Base-by-base conservation (phyloP, 1,140 invertebrate species). In the Drosophila sproati region DNA sequence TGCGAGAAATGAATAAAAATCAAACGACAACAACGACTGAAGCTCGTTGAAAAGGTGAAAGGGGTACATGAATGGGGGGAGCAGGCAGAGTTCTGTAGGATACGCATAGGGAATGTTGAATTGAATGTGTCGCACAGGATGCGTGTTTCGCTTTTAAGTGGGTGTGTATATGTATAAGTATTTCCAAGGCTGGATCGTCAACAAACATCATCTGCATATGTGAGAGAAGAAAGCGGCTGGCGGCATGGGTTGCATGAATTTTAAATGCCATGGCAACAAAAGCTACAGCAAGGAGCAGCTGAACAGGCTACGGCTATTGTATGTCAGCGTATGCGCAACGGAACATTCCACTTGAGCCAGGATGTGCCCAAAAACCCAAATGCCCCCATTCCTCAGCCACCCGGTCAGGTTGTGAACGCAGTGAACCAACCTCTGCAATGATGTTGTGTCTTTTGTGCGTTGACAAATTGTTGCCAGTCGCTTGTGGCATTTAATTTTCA, bases 1-100 rank as follows among this genome's bases (percentile, higher is more conserved):
- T 83, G 86, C 86, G 81, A 82, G 86, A 85, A 90, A 90, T 90
- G 85, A 89, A 89, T 89, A 89, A 89, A 89, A 89, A 89, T 89
- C 85, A 89, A 88, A 83, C 68, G 79, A 86, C 71, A 66, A 60
- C 77, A 50, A 67, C 57, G 60, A 79, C 75, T 37, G 47, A n/a
- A 54, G 71, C 52, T 63, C 37, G 55, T 43, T 57, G 12, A 83
- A 82, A 88, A 87, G 83, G 83, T 82, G 56, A 88, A 88, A 83
- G 80, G 83, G 85, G 83, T 87, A 69, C 6, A 32, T 20, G 28
- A 7, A 5, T 32, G 47, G n/a, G 45, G 31, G 51, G 32, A 34
- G 37, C 54, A 28, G 8, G 54, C 54, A 37, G 20, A 34, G 20
- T n/a, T 43, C 64, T 63, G 57, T 61, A 61, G 61, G 39, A 45